Evolutionary conservation across 2,888 invertebrate genomes (phyloP), one percentile per base, ranked within the genome.

Genomic region (Drosophila diplacantha): DNA sequence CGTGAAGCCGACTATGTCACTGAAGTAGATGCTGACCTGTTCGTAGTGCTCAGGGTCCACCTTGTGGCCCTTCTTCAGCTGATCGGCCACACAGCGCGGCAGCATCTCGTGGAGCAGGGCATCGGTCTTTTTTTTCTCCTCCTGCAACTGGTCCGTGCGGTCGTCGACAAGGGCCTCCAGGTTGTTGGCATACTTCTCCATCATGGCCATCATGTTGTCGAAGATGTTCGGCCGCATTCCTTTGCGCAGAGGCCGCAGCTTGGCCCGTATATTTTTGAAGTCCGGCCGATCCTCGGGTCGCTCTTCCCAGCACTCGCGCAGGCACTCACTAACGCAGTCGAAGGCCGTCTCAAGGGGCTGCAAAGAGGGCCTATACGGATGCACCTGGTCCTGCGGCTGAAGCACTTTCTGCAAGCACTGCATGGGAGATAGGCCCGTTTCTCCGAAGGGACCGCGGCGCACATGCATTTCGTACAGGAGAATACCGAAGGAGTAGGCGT

Each of bases 131-230:
- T 96, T 96, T 88, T 98, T 98, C 89, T 98, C 98, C 87, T 97
- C 96, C 77, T 95, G 94, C 59, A 98, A 89, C 86, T 96, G 96
- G 87, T 96, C 95, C 0, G 97, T 98, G 61, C 97, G 91, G 87
- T 98, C 97, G 84, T 97, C 96, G 0, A 98, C 98, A 3, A 98
- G 90, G 0, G 93, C 95, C 88, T 98, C 98, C 78, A 98, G 90
- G 88, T 98, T 98, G 83, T 95, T 97, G 12, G 97, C 96, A 85
- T 98, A 98, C 85, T 97, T 96, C 87, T 98, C 98, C 96, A 98
- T 96, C 92, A 98, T 96, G 0, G 95, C 94, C 91, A 98, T 95
- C 96, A 98, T 97, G 86, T 98, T 98, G 88, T 98, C 98, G 82
- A 98, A 96, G 80, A 98, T 97, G 88, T 98, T 98, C 18, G 96